Base-by-base conservation (phyloP, 1,140 invertebrate species). In the Mylabris phalerata region DNA sequence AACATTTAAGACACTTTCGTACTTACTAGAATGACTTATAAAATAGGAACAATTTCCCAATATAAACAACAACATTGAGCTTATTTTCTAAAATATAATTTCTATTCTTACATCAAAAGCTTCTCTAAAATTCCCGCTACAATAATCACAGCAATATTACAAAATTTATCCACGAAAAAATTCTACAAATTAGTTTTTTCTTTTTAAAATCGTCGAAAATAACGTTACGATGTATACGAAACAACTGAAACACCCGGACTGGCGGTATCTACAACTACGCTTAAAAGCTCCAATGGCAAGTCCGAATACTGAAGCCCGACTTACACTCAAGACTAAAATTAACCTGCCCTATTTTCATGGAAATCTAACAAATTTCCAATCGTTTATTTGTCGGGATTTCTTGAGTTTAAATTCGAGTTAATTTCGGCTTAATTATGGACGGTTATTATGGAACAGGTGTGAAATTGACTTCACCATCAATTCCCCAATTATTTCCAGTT, bases 221-320 rank as follows among this genome's bases (percentile, higher is more conserved):
- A 49, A 59, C 41, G 43, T 46, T 47, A 32, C 47, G 60, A 62
- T 57, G 62, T 55, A 48, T 50, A 43, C 64, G 57, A 61, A 19
- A 52, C 63, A 56, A 65, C 44, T 62, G 67, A 61, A 66, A 64
- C 67, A 68, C 67, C 67, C 67, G 57, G 62, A 55, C 59, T 55
- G 52, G 32, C 32, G 32, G 32, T 32, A 32, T 19, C 19, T 19
- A 19, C 19, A 19, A 32, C 32, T 56, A 49, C 55, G 55, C 63
- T 63, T 65, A 45, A 64, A 66, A 62, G 66, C 66, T 68, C 51
- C 59, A 48, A 50, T 51, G 64, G 64, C 65, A 69, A 67, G 66
- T 32, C 19, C 70, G 68, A 64, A 71, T 69, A 68, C 32, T 19
- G 62, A 70, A 68, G 61, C 61, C 65, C 41, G 62, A 48, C 55